Evolutionary conservation across 2,113 vertebrate genomes (phyloP).

Genomic region (Odobenus rosmarus): DNA sequence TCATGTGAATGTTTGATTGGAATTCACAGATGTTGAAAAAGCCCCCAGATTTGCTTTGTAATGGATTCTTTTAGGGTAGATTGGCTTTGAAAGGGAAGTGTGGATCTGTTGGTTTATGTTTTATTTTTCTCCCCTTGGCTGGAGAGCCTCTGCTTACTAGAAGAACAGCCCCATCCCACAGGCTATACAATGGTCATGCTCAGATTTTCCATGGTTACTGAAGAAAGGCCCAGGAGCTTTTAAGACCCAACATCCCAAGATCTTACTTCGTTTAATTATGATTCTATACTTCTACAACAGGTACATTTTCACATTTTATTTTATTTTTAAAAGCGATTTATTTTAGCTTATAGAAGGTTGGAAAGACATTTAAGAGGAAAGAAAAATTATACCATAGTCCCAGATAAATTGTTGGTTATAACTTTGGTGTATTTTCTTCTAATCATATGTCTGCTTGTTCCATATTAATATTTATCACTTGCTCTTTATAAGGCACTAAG

Average conservation of each 20-base stretch:
- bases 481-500: background rate
- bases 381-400: background rate
- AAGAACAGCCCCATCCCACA: background rate
- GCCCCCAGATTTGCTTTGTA: background rate
- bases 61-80: background rate
- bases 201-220: background rate
- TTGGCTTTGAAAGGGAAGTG: conserved; percentile 2
- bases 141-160: background rate
- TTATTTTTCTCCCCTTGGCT: background rate
- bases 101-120: background rate
- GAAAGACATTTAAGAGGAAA: background rate
- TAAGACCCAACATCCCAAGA: background rate
- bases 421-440: background rate
- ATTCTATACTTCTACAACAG: background rate
- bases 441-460: background rate
- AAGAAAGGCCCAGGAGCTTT: background rate
- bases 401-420: background rate
- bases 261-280: background rate
- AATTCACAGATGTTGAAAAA: background rate
- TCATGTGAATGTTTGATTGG: background rate
- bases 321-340: background rate
- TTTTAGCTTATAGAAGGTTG: background rate
- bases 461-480: background rate
- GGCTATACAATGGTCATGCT: accelerated
- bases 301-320: background rate